phyloP scores from a whole-genome alignment of 2,888 invertebrate species.

The Microchrysa polita region DNA sequence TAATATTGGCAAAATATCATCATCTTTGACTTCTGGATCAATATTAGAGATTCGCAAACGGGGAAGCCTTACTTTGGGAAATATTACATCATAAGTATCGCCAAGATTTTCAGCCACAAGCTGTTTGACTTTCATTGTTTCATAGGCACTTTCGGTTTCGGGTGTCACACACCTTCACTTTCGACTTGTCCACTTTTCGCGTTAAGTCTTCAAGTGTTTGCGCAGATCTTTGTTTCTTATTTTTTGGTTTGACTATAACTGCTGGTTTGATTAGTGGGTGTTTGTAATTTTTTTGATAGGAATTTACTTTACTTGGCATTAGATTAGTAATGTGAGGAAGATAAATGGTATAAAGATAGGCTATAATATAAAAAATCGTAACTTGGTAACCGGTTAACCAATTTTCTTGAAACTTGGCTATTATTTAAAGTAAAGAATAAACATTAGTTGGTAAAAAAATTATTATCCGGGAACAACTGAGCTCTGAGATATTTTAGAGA shows the following conservation, averaged over 20 bases:
- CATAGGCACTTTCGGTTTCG: neutral
- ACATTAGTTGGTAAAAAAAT: no score
- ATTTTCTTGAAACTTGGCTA: no score
- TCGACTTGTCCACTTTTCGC: neutral
- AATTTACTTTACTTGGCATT: no score
- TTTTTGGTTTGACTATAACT: neutral
- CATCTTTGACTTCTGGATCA: neutral
- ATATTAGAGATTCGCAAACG: neutral
- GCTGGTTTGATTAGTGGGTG: no score
- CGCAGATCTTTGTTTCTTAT: neutral
- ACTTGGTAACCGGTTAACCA: no score
- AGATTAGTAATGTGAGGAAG: no score
- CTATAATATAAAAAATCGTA: no score
- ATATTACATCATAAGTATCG: neutral
- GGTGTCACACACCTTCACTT: neutral
- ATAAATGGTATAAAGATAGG: no score
- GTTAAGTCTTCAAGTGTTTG: neutral
- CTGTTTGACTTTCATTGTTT: conserved; percentile 1
- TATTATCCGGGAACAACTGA: no score
- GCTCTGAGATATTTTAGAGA: no score
- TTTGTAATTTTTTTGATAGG: no score
- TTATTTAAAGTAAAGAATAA: no score
- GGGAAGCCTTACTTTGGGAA: neutral
- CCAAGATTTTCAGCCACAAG: neutral
- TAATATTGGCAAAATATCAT: neutral